A percentile compares a stretch with the other conserved stretches of the same genome.
These are phyloP conservation scores for human (Homo sapiens) DNA, from an alignment of 2,113 vertebrate species.

Conservation along the genomic window DNA sequence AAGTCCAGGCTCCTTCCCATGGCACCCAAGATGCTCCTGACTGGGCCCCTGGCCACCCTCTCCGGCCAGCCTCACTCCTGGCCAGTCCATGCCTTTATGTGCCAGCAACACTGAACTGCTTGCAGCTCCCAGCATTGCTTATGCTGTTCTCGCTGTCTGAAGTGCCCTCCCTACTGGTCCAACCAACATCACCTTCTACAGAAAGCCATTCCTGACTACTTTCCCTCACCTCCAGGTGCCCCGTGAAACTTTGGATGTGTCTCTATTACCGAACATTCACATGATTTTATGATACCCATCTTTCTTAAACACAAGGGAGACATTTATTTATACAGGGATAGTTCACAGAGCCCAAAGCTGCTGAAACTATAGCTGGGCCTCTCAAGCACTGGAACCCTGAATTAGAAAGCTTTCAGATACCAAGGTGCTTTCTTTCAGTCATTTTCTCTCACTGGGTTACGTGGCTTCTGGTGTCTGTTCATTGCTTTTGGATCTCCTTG, in stretches of 20 bases:
- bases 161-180: neutral
- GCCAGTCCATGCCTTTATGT: no score
- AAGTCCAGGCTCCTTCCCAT: neutral
- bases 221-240: neutral
- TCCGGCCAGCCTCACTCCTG: neutral
- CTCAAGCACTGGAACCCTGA: no score
- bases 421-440: neutral
- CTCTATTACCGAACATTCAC: neutral
- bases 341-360: neutral
- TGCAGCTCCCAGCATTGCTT: neutral
- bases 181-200: neutral
- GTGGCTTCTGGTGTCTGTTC: neutral
- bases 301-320: neutral
- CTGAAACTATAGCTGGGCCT: neutral
- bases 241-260: neutral
- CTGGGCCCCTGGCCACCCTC: accelerated
- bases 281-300: neutral
- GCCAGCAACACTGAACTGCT: neutral
- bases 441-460: neutral
- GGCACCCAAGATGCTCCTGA: neutral
- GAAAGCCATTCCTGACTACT: neutral
- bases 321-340: neutral
- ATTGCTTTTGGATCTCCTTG: neutral
- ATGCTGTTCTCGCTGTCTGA: neutral
- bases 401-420: neutral